A percentile compares a stretch with the other conserved stretches of the same genome.
phyloP scores from a whole-genome alignment of 1,140 invertebrate species.

The Lepidurus packardi region DNA sequence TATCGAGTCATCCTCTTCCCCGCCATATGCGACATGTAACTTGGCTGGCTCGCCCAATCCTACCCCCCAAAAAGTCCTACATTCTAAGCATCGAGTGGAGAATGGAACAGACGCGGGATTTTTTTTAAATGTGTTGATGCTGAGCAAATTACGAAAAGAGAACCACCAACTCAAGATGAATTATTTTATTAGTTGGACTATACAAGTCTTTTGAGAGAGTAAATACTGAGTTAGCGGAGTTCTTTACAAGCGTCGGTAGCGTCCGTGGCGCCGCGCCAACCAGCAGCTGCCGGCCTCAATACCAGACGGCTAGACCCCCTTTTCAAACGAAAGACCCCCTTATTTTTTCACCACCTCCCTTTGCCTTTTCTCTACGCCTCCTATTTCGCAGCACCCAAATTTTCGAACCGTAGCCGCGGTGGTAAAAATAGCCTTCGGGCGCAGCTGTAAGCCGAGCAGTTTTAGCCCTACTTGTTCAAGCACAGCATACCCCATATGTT shows the following conservation, averaged over 20 bases:
- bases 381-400: slow-evolving; percentile 28
- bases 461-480: slow-evolving; percentile 34
- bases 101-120: no score
- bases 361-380: slow-evolving; percentile 27
- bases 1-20: neutral
- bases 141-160: neutral
- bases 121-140: neutral
- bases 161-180: neutral
- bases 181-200: neutral
- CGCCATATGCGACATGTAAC: no score
- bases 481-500: slow-evolving; percentile 32
- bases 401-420: neutral
- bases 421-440: slow-evolving; percentile 13
- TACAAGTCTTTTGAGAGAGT: neutral
- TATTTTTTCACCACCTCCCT: slow-evolving; percentile 29
- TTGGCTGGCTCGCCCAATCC: no score
- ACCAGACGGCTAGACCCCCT: slow-evolving; percentile 15
- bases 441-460: slow-evolving; percentile 31
- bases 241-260: neutral
- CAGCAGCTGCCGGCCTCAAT: slow-evolving; percentile 11
- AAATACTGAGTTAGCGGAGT: neutral
- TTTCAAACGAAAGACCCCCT: neutral
- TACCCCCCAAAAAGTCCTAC: no score
- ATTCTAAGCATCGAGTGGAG: no score
- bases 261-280: slow-evolving; percentile 1